Evolutionary conservation across 2,113 vertebrate species (phyloP), one percentile per base, ranked within the genome.

Genomic region (Alaudala cheleensis): DNA sequence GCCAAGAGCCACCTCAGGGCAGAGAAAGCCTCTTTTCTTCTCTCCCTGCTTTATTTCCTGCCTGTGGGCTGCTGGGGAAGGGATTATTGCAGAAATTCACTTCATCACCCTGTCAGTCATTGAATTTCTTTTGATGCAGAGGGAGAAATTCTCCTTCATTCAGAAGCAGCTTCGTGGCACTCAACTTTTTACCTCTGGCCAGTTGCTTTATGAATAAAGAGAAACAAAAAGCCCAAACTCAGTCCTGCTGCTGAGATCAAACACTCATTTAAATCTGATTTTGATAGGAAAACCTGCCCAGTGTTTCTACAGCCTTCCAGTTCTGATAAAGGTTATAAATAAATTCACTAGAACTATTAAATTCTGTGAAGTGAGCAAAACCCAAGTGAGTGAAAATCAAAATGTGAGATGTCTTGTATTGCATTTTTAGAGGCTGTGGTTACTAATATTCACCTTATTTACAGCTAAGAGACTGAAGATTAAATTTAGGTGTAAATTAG

Each of bases 41-140:
- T 45, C 84, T 40, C 0, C 0, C 42, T 65, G 60, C n/a, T 21
- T 77, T 60, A 82, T 76, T 85, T 67, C 25, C 82, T 92, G 81
- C 33, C 86, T 53, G 8, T 0, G 37, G 81, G 88, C 84, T 79
- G 60, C 91, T 90, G 79, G 72, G 58, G 61, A 42, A 90, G 74
- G 50, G 81, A 84, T 88, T 96, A 83, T 9, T 65, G 71, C 76
- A 88, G 80, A 83, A 91, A 96, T 91, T 45, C 90, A 86, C 67
- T 88, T 93, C 62, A 96, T 92, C 81, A 61, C 88, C 69, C 76
- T 53, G 29, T 40, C 71, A 94, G 45, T 44, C 85, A 94, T 76
- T 67, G 79, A 89, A 72, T 49, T 37, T 15, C 76, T 91, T 91
- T 45, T 34, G 44, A 53, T 69, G 57, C 90, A 53, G 49, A 72